Evolutionary conservation across 2,888 invertebrate species (phyloP).

Genomic region (Dasysyrphus albostriatus): DNA sequence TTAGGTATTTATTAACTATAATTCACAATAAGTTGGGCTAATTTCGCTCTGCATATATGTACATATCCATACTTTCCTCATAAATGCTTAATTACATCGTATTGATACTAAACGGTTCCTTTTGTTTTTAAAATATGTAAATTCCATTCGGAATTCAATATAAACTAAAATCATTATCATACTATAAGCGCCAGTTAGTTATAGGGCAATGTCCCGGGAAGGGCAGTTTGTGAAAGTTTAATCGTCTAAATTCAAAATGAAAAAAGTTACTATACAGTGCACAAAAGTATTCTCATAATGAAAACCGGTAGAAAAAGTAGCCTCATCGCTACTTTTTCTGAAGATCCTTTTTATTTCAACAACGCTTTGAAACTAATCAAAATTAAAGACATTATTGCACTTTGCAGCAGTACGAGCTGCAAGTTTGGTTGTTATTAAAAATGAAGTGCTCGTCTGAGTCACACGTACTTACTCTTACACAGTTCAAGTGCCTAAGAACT

Average conservation of each 20-base stretch:
- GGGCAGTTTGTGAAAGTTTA: neutral
- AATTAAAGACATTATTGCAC: conserved; percentile 38
- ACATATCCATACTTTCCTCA: too few relatives aligned
- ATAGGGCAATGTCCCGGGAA: neutral
- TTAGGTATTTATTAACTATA: too few relatives aligned
- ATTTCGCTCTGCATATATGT: too few relatives aligned
- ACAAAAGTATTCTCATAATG: conserved; percentile 38
- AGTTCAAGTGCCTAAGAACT: too few relatives aligned
- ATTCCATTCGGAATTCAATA: too few relatives aligned
- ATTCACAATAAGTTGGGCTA: too few relatives aligned
- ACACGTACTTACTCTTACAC: neutral
- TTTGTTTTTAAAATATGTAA: too few relatives aligned
- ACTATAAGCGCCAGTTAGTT: neutral
- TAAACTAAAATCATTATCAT: neutral
- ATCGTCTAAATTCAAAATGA: conserved; percentile 27
- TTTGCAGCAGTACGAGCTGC: neutral
- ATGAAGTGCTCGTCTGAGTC: neutral
- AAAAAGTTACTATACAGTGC: conserved; percentile 47
- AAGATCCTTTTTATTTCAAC: conserved; percentile 34
- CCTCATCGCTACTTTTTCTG: conserved; percentile 11
- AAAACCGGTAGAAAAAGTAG: conserved; percentile 7
- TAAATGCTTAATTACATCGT: too few relatives aligned
- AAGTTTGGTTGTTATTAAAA: conserved; percentile 5
- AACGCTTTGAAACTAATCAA: conserved; percentile 50
- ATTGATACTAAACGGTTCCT: too few relatives aligned